phyloP scores from a whole-genome alignment of 2,113 vertebrate genomes.

The Thryonomys swinderianus region DNA sequence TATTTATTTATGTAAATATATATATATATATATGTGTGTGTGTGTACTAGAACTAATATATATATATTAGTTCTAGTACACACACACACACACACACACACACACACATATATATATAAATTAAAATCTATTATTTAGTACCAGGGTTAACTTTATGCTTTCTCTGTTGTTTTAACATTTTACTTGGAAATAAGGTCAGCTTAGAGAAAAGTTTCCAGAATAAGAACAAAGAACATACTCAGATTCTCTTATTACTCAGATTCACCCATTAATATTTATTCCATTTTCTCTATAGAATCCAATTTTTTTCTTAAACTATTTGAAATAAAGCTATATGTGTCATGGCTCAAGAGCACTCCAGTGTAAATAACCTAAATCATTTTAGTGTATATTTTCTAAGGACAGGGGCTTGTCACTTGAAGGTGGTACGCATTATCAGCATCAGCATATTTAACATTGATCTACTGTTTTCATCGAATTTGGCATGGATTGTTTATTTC shows the following conservation, averaged over 20 bases:
- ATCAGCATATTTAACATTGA: neutral
- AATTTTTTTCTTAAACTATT: neutral
- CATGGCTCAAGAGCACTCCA: neutral
- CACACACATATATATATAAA: neutral
- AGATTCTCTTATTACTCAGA: neutral
- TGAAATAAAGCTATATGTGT: neutral
- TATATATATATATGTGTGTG: neutral
- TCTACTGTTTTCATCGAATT: neutral
- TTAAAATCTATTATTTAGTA: neutral
- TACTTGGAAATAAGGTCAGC: neutral
- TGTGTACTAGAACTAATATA: too few relatives aligned
- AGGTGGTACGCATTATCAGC: rapidly evolving
- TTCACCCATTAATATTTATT: neutral
- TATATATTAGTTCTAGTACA: too few relatives aligned
- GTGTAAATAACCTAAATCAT: neutral
- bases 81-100: too few relatives aligned
- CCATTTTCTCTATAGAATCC: neutral
- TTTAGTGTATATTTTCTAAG: neutral
- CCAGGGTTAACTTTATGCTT: neutral
- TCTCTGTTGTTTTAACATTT: neutral
- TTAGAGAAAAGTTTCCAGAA: neutral
- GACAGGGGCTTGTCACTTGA: neutral
- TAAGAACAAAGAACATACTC: neutral
- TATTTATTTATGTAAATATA: neutral
- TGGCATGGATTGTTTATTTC: neutral